phyloP scores from a whole-genome alignment of 1,140 invertebrate species.

The Leptopilina clavipes region DNA sequence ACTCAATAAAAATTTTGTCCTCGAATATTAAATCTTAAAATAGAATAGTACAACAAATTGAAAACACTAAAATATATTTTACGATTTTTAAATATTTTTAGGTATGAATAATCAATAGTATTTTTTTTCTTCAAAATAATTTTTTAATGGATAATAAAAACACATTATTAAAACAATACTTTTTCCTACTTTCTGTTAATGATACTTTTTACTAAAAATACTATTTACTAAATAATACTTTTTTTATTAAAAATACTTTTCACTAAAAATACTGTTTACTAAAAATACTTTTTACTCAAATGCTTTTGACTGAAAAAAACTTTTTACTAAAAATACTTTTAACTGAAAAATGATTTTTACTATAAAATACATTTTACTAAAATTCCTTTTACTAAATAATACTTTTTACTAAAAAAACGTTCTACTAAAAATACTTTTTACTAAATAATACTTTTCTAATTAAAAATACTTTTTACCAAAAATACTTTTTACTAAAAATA shows the following conservation, averaged over 20 bases:
- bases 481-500: background rate
- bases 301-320: background rate
- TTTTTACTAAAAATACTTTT: background rate
- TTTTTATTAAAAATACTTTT: background rate
- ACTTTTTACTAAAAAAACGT: too few species aligned
- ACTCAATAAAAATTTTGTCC: background rate
- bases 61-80: background rate
- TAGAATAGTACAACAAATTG: background rate
- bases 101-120: background rate
- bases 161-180: too few species aligned
- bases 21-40: background rate
- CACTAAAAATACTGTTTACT: too few species aligned
- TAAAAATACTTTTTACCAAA: background rate
- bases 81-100: background rate
- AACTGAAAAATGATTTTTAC: background rate
- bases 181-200: too few species aligned
- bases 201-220: background rate
- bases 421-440: too few species aligned
- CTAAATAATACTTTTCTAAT: too few species aligned
- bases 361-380: too few species aligned
- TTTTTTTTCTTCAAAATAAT: too few species aligned
- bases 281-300: too few species aligned
- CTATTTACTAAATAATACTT: background rate
- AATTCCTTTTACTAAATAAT: too few species aligned
- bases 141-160: too few species aligned